These are phyloP conservation scores for Eupithecia dodoneata DNA, from an alignment of 2,888 invertebrate genomes.

Conservation along the genomic window DNA sequence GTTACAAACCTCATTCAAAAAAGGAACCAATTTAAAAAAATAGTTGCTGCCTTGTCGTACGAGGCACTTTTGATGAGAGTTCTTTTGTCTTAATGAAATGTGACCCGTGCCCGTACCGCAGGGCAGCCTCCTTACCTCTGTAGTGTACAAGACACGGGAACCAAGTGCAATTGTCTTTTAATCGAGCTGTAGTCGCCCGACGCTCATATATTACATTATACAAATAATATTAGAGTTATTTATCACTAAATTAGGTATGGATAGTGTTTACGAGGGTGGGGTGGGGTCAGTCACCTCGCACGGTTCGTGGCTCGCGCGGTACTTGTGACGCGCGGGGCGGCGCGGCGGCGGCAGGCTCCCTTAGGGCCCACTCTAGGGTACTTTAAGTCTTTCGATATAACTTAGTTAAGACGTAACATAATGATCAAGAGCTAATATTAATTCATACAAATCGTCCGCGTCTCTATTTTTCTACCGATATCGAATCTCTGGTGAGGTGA, in stretches of 20 bases:
- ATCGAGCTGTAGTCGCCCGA: conserved; percentile 23
- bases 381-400: conserved; percentile 57
- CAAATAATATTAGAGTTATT: conserved; percentile 42
- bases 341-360: not conserved
- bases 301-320: not conserved
- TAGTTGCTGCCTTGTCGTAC: not conserved
- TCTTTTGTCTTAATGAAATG: not conserved
- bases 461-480: conserved; percentile 75
- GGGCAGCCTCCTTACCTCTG: not conserved
- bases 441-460: conserved; percentile 61
- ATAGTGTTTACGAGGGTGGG: conserved; percentile 27
- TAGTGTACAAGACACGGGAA: conserved; percentile 30
- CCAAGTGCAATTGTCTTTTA: conserved; percentile 46
- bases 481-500: conserved; percentile 57
- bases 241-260: conserved; percentile 45
- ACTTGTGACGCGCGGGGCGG: not conserved
- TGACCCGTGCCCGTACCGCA: not conserved
- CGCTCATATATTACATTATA: conserved; percentile 34
- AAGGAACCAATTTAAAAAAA: not conserved
- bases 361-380: conserved; percentile 48
- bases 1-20: not conserved
- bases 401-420: conserved; percentile 63
- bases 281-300: not conserved
- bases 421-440: conserved; percentile 60
- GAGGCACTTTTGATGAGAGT: not conserved